Conservation (phyloP, 2,888 invertebrate species). For the Nemotelus pantherinus region DNA sequence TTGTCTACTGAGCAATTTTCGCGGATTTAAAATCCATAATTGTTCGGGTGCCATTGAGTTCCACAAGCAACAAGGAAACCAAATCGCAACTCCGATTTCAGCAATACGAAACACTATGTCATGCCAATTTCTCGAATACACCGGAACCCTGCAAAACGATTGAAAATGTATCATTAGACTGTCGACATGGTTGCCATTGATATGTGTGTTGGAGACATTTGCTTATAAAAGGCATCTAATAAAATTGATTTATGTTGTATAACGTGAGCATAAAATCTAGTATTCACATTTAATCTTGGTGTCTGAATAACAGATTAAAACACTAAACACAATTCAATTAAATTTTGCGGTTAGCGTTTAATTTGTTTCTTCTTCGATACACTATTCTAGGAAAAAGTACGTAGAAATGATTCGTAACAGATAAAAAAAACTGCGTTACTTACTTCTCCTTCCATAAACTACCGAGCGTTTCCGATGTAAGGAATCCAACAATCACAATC, state of each 20-base stretch:
- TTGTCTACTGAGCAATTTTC: slow-evolving; percentile 79
- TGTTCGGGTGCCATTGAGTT: slow-evolving; percentile 94
- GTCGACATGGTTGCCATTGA: no score
- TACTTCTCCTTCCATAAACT: slow-evolving; percentile 94
- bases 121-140: slow-evolving; percentile 91
- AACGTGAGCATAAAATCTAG: no score
- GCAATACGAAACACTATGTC: slow-evolving; percentile 89
- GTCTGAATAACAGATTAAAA: no score
- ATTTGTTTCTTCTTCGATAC: no score
- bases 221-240: no score
- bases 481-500: slow-evolving; percentile 86
- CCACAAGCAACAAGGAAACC: slow-evolving; percentile 97
- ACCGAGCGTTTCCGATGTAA: slow-evolving; percentile 89
- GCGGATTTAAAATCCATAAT: slow-evolving; percentile 92
- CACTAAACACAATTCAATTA: no score
- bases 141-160: slow-evolving; percentile 74
- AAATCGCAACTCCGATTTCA: slow-evolving; percentile 91
- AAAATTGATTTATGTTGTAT: no score
- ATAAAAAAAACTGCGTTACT: slow-evolving; percentile 51
- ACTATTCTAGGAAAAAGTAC: no score
- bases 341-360: no score
- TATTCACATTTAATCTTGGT: no score
- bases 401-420: no score
- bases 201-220: no score
- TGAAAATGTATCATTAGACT: slow-evolving; percentile 6